Base-by-base conservation (phyloP, 64 coral and sea anemone species). In the Platygyra sinensis region DNA sequence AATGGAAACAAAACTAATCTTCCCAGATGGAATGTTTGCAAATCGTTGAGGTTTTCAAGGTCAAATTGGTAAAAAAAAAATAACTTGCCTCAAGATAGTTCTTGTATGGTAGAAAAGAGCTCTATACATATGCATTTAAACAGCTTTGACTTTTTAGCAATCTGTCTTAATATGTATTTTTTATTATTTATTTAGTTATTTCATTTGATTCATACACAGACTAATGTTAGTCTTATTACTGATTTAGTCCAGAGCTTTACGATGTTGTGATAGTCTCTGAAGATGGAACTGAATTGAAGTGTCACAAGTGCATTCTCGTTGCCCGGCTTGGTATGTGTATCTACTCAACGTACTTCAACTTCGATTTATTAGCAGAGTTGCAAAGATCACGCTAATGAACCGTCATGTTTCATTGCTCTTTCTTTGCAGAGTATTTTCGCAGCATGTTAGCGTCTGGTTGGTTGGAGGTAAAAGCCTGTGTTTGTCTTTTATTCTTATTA, bases 241-340 rank as follows among this genome's bases (percentile, higher is more conserved):
- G 86, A 30, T 89, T 17, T 55, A 95, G 93, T 76, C 88, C 82
- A 17, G 88, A 95, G 33, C 81, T 91, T 62, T 60, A 90, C 42
- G 93, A 95, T 77, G 93, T 95, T 9, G 42, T 78, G 7, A 91
- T 95, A 24, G 83, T 91, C 28, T 86, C 74, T 65, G 93, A 95
- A 82, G 93, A 95, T 29, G 89, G 75, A 52, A 72, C 73, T 8
- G 75, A 86, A 42, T 88, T 91, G n/a, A 17, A 39, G 0, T 95
- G 93, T 90, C 93, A 95, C 46, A 95, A 91, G 30, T 95, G 93
- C 31, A 59, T 95, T 38, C 84, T 95, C 18, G 52, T 91, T 22
- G 88, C 93, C 2, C 75, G 77, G 31, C 60, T 95, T 25, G 89
- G 93, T 95, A 88, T 18, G 93, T 88, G 4, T 20, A 30, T n/a